phyloP scores from a whole-genome alignment of 2,797 vertebrate genomes.

The Mus caroli region DNA sequence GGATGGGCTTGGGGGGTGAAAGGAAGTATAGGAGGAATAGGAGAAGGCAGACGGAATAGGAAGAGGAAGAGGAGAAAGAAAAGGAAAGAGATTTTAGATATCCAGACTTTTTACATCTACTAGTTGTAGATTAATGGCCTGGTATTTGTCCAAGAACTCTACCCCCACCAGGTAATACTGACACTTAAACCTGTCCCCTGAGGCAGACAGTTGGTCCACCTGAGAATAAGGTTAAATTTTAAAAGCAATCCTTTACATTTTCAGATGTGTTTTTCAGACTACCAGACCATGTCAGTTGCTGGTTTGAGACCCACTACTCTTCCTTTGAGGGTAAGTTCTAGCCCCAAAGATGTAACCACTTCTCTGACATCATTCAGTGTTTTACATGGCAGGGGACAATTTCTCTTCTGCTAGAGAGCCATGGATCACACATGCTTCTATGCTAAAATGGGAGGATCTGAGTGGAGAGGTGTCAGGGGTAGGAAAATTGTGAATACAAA shows the following conservation, averaged over 20 bases:
- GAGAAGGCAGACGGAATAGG: background rate
- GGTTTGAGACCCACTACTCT: background rate
- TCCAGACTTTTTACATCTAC: background rate
- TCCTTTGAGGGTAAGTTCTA: background rate
- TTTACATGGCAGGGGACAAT: background rate
- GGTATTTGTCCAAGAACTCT: background rate
- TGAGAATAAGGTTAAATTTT: constrained; percentile 24
- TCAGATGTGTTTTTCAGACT: background rate
- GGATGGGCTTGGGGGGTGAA: too few species aligned
- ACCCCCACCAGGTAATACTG: background rate
- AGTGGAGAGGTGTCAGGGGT: background rate
- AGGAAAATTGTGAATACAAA: background rate
- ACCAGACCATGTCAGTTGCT: constrained; percentile 36
- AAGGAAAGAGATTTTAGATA: background rate
- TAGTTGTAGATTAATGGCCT: background rate
- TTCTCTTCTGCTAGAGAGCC: background rate
- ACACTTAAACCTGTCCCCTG: background rate
- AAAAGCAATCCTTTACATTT: constrained; percentile 49
- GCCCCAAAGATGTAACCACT: background rate
- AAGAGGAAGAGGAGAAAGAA: background rate
- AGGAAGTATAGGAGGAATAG: background rate
- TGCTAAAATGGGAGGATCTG: background rate
- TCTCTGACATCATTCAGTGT: background rate
- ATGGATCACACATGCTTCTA: background rate
- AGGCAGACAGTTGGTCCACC: background rate